These are phyloP conservation scores for Psephotus haematonotus DNA, from an alignment of 2,113 vertebrate genomes.

Conservation along the genomic window DNA sequence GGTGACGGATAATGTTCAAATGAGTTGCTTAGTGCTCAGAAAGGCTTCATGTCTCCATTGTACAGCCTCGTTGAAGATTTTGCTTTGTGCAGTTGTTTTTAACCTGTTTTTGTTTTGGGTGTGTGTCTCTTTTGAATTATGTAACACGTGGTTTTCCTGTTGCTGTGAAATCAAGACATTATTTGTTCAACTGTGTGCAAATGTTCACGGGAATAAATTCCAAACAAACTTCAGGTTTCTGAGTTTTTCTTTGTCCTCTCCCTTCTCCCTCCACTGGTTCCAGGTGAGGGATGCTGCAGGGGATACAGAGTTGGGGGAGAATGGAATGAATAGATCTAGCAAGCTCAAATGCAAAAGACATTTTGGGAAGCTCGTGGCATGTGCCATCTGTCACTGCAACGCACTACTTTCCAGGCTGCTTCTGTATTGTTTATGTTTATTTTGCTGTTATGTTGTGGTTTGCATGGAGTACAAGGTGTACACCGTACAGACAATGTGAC, in stretches of 20 bases:
- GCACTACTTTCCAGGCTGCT: not conserved
- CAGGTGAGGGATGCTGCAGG: not conserved
- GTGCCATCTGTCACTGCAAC: not conserved
- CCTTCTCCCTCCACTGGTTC: conserved; percentile 25
- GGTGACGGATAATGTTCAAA: not conserved
- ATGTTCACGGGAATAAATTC: conserved; percentile 83
- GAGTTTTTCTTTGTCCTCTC: conserved; percentile 79
- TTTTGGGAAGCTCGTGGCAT: not conserved
- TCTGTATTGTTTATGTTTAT: not conserved
- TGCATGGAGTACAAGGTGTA: not conserved
- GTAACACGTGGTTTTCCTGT: conserved; percentile 73
- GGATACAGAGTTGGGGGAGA: not conserved
- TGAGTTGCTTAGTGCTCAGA: conserved; percentile 43
- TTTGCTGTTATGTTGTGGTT: not conserved
- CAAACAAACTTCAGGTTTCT: conserved; percentile 78
- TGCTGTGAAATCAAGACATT: conserved; percentile 75
- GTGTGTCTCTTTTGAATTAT: conserved; percentile 68
- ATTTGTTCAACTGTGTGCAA: conserved; percentile 74
- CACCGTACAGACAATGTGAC: not conserved
- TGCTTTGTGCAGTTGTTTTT: conserved; percentile 61
- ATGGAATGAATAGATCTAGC: not conserved
- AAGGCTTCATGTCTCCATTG: conserved; percentile 34
- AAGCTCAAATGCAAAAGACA: not conserved
- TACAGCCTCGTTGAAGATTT: conserved; percentile 41
- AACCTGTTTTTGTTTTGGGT: conserved; percentile 60